Evolutionary conservation across 2,113 vertebrate species (phyloP).

Genomic region (Odocoileus virginianus): DNA sequence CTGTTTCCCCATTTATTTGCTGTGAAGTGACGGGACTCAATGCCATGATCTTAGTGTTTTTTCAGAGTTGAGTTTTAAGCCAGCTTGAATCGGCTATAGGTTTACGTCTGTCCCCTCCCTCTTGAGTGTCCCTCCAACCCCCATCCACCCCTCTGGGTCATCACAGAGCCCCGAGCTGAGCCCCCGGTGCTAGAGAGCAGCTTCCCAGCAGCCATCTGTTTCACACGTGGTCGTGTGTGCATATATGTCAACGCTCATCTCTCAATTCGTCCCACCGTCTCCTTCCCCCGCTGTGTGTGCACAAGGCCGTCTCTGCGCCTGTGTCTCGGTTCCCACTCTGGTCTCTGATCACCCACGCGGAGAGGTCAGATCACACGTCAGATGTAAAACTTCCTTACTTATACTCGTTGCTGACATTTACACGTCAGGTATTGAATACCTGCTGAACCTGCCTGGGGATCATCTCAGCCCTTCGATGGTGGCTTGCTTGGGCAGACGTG

Average conservation of each 20-base stretch:
- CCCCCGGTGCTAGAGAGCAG: accelerated
- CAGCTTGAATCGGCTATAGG: background rate
- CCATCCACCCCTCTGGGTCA: background rate
- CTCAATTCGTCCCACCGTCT: background rate
- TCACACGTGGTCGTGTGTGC: background rate
- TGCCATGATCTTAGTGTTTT: background rate
- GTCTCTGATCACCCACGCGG: background rate
- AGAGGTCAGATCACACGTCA: background rate
- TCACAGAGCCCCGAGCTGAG: background rate
- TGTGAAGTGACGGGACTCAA: background rate
- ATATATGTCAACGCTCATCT: accelerated
- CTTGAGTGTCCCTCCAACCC: background rate
- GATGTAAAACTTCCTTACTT: background rate
- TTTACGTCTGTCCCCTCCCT: background rate
- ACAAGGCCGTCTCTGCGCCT: background rate
- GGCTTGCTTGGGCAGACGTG: background rate
- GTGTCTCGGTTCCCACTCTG: background rate
- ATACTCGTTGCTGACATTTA: accelerated
- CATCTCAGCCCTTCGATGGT: accelerated
- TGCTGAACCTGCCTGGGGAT: background rate
- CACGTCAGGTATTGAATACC: background rate
- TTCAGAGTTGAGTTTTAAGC: background rate
- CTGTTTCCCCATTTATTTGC: background rate
- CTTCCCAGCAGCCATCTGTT: background rate
- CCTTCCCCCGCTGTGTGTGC: background rate